These are phyloP conservation scores for Mamestra configurata DNA, from an alignment of 1,140 invertebrate species.

Conservation along the genomic window DNA sequence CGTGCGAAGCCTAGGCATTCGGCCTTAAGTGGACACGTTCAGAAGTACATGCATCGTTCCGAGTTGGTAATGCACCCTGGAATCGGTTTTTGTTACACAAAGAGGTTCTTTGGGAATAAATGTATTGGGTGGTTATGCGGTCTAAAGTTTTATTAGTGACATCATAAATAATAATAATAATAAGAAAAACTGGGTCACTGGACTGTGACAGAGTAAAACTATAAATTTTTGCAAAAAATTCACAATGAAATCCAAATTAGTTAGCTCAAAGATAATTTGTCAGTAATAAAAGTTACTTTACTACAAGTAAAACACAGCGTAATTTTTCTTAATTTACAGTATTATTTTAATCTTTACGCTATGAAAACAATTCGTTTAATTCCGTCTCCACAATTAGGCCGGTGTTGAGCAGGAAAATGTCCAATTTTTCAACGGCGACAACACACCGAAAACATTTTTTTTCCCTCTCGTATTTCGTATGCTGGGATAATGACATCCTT, in stretches of 20 bases:
- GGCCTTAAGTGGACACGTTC: conserved; percentile 29
- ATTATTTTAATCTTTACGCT: conserved; percentile 34
- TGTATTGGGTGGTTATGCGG: too few relatives aligned
- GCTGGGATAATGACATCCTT: conserved; percentile 66
- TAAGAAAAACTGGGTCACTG: too few relatives aligned
- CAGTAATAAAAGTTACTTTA: too few relatives aligned
- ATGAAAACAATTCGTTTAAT: conserved; percentile 43
- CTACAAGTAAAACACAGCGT: neutral
- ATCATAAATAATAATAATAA: too few relatives aligned
- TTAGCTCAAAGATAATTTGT: too few relatives aligned
- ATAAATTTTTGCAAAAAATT: too few relatives aligned
- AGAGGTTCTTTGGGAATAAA: conserved; percentile 1
- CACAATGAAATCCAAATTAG: too few relatives aligned
- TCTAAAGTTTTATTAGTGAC: neutral
- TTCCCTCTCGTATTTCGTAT: conserved; percentile 56
- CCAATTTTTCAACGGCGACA: conserved; percentile 61
- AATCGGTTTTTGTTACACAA: conserved; percentile 40
- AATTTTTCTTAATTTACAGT: conserved; percentile 15
- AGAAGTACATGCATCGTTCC: conserved; percentile 15
- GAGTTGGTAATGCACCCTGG: conserved; percentile 12
- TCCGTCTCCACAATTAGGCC: conserved; percentile 32
- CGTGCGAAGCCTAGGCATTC: conserved; percentile 29
- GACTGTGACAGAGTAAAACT: too few relatives aligned
- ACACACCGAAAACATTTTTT: conserved; percentile 55
- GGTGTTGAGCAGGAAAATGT: conserved; percentile 44